Base-by-base conservation (phyloP, 2,888 invertebrate species). In the Lasiommata megera region DNA sequence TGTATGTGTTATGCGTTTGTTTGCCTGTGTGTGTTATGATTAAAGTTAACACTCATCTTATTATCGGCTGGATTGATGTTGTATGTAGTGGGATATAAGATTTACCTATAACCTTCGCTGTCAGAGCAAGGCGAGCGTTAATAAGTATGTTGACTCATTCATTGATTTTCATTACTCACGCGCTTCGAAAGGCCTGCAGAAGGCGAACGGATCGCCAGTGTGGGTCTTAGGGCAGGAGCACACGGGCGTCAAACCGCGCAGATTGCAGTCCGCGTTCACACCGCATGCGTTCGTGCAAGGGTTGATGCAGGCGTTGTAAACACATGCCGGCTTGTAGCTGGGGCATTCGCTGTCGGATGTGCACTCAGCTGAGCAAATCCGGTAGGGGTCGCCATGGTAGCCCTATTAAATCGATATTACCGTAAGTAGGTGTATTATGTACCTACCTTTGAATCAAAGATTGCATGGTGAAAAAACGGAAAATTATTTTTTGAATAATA, bases 221-320 rank as follows among this genome's bases (percentile, higher is more conserved):
- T 95, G 96, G 72, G 96, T 95, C 73, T 92, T 93, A 0, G 97
- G 96, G 79, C 97, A 97, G 56, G 95, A 96, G 81, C 97, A 97
- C 12, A 97, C 93, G 0, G 97, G 96, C 5, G 96, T 96, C 52
- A 95, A 91, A 3, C 94, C 96, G 43, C 95, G 92, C 38, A 96
- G 92, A 71, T 94, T 92, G 80, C 97, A 97, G 70, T 96, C 94
- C 2, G 97, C 97, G 63, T 94, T 93, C 12, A 93, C 87, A 40
- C 96, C 97, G 71, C 96, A 97, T 6, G 94, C 94, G 48, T 95
- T 95, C 14, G 94, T 94, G 79, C 97, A 97, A 0, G 97, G 97
- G 79, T 97, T 94, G 56, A 94, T 92, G 78, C 97, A 97, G 61
- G 95, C 94, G 67, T 96, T 95, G 80, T 95, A 95, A 64, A 94